These are phyloP conservation scores for Chamaea fasciata DNA, from an alignment of 2,113 vertebrate species.

Conservation along the genomic window DNA sequence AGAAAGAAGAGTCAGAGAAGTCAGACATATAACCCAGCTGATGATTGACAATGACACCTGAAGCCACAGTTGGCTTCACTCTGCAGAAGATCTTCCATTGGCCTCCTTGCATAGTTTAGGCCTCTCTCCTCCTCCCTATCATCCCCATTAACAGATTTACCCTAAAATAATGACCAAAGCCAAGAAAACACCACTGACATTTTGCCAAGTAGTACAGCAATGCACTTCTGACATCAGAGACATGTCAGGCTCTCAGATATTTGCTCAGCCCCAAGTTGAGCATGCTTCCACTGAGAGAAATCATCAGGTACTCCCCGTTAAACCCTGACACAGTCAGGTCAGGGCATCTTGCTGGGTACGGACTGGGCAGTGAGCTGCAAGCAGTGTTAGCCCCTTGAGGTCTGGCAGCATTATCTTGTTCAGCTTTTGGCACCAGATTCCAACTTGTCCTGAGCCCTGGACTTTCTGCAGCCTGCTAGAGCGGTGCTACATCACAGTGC, in stretches of 20 bases:
- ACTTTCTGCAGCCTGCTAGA: neutral
- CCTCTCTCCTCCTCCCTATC: neutral
- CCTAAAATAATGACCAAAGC: neutral
- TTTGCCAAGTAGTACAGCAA: neutral
- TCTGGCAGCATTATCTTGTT: fast-evolving
- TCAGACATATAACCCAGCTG: neutral
- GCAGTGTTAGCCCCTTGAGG: neutral
- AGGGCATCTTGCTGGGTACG: neutral
- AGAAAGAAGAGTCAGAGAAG: neutral
- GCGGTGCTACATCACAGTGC: neutral
- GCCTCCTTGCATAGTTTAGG: neutral
- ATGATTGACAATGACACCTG: neutral
- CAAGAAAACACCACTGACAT: neutral
- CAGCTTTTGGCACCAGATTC: neutral
- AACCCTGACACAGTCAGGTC: neutral
- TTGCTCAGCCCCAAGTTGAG: neutral
- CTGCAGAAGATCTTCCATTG: neutral
- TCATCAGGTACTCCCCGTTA: neutral
- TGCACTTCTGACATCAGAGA: neutral
- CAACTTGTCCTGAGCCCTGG: fast-evolving
- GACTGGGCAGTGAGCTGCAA: neutral
- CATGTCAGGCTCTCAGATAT: neutral
- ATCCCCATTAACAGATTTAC: neutral
- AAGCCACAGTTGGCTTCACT: neutral
- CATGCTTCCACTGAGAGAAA: neutral